Base-by-base conservation (phyloP, 1,140 invertebrate genomes). In the Drosophila saltans region DNA sequence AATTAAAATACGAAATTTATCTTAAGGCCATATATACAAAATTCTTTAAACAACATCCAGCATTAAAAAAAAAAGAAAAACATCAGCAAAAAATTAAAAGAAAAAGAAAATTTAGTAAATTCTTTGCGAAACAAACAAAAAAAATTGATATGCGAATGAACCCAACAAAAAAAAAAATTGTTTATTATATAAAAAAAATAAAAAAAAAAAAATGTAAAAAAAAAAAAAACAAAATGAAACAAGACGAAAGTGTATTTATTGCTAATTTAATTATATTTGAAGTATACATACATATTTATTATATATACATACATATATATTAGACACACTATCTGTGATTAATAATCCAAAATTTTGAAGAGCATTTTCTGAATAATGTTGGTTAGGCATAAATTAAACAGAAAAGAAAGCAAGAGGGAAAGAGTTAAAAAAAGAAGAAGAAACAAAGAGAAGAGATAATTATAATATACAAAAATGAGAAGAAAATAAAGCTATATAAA, bases 271-370 rank as follows among this genome's bases (percentile, higher is more conserved):
- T 91, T 90, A 84, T 84, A 91, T 90, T 86, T 91, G 78, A 90
- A 88, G 81, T 88, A 91, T 88, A 91, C 81, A 91, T 83, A 91
- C 78, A 84, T 91, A 91, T 90, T 90, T 90, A 90, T 85, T 86
- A 90, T 81, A 82, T 78, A 90, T 85, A 86, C 83, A 86, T 80
- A 88, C 75, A 84, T 84, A 92, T 90, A 92, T 90, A 91, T 92
- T 92, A 91, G 91, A 91, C 85, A 92, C 91, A 92, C 91, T 92
- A 92, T 92, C 91, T 92, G 91, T 92, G 91, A 92, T 92, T 92
- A 90, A 91, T 91, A 92, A 92, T 92, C 91, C 91, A 92, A 92
- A 92, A 92, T 92, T 92, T 92, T 92, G 91, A 92, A 91, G 91
- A 83, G 91, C 78, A 90, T 91, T 91, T 92, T 88, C 84, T 88